Conservation (phyloP, 1,140 invertebrate genomes). For the Sitodiplosis mosellana region DNA sequence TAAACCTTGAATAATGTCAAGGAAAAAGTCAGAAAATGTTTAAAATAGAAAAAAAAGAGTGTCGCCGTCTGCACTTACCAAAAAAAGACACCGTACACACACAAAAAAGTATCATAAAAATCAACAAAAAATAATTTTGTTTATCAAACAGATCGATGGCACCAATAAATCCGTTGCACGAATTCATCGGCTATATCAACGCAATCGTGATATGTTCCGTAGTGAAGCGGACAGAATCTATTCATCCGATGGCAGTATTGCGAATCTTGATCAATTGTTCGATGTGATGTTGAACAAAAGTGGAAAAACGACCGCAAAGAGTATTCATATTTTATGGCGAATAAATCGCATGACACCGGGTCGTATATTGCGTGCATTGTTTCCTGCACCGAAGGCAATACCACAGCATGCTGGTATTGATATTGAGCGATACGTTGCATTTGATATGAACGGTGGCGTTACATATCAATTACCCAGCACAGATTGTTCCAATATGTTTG, state of each 20-base stretch:
- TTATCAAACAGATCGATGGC: no score
- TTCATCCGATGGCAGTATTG: constrained; percentile 26
- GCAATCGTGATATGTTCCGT: constrained; percentile 28
- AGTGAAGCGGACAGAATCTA: constrained; percentile 29
- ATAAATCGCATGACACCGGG: constrained; percentile 43
- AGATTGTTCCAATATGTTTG: constrained; percentile 49
- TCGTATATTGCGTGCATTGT: constrained; percentile 37
- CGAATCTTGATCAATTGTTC: constrained; percentile 23
- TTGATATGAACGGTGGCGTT: constrained; percentile 39
- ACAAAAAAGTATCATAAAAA: no score
- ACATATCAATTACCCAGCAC: constrained; percentile 42
- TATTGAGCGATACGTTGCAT: constrained; percentile 43
- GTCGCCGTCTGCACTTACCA: no score
- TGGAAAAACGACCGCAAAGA: constrained; percentile 1
- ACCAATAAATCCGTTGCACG: no score
- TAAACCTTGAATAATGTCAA: no score
- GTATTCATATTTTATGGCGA: constrained; percentile 29
- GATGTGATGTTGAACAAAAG: constrained; percentile 15
- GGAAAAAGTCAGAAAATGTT: no score
- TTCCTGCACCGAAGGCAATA: constrained; percentile 32
- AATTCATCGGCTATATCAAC: no score
- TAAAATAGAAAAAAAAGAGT: no score
- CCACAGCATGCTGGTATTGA: constrained; percentile 34
- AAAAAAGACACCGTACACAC: no score
- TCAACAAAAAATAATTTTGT: no score